Conservation (phyloP, 1,140 invertebrate genomes). For the Pectinophora gossypiella region DNA sequence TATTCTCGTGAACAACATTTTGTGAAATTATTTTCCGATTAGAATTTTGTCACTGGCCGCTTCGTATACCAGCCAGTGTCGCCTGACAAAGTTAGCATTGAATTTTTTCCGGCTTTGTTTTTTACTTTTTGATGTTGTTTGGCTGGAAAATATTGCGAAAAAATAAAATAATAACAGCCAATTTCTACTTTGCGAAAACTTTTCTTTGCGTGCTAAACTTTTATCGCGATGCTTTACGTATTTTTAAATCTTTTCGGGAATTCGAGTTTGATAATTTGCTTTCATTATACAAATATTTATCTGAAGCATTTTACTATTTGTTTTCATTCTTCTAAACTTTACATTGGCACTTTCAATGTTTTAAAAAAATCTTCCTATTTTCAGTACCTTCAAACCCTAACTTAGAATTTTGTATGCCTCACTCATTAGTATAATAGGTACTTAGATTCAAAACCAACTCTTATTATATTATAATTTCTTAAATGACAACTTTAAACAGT, state of each 20-base stretch:
- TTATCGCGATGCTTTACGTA: neutral
- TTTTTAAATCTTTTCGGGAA: neutral
- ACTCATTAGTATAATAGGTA: no score
- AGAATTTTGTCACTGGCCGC: constrained; percentile 36
- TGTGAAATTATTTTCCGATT: constrained; percentile 8
- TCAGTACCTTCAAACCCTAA: no score
- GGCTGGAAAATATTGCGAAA: constrained; percentile 27
- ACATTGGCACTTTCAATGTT: neutral
- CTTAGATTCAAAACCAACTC: no score
- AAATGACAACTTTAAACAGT: no score
- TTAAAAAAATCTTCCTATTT: no score
- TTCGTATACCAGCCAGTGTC: constrained; percentile 32
- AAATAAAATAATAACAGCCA: constrained; percentile 5
- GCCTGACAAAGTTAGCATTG: neutral
- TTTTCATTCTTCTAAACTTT: neutral
- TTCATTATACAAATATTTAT: neutral
- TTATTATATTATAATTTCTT: no score
- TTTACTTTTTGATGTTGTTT: constrained; percentile 15
- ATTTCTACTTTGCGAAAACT: constrained; percentile 3
- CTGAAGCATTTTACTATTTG: neutral
- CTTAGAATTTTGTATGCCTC: no score
- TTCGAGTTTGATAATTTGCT: neutral
- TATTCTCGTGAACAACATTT: constrained; percentile 6
- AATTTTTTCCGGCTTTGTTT: constrained; percentile 19
- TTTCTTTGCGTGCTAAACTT: constrained; percentile 1